Percentiles rank a stretch among this genome's conserved stretches.
Conservation (phyloP, 2,888 invertebrate genomes). For the Exocentrus adspersus region DNA sequence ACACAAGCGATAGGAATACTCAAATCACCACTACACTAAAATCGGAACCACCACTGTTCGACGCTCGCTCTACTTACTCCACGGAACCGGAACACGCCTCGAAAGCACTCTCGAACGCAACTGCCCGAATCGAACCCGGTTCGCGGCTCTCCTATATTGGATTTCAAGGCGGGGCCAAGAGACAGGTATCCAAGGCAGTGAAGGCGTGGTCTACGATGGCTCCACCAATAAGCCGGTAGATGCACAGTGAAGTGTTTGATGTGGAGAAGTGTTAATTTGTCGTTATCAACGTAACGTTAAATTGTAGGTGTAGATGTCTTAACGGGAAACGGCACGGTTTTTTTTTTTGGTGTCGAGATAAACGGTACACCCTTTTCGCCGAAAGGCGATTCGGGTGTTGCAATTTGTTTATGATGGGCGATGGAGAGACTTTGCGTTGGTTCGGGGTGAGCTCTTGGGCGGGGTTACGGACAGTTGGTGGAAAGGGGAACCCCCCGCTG, state of each 20-base stretch:
- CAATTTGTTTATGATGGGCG: not conserved
- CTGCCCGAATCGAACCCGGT: constrained; percentile 49
- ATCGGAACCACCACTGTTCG: not conserved
- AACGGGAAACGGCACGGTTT: constrained; percentile 11
- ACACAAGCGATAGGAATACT: too few species aligned
- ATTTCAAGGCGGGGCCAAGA: constrained; percentile 49
- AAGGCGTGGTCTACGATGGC: constrained; percentile 48
- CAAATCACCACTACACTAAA: too few species aligned
- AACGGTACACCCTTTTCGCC: constrained; percentile 8
- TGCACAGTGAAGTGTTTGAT: constrained; percentile 34
- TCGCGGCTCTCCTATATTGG: constrained; percentile 53
- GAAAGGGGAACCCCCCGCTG: too few species aligned
- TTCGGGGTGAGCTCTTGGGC: not conserved
- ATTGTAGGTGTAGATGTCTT: constrained; percentile 31
- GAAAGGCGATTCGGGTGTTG: not conserved
- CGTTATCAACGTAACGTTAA: constrained; percentile 45
- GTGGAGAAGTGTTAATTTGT: constrained; percentile 53
- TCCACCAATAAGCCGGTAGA: too few species aligned
- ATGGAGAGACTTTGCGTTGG: not conserved
- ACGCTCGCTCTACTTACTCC: not conserved
- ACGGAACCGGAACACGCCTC: constrained; percentile 20
- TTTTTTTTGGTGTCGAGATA: constrained; percentile 15
- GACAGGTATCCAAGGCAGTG: constrained; percentile 51
- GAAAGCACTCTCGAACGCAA: constrained; percentile 41
- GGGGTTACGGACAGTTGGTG: too few species aligned